Conservation (phyloP, 37 sponge, comb jelly and placozoan species). For the Axinella damicornis region DNA sequence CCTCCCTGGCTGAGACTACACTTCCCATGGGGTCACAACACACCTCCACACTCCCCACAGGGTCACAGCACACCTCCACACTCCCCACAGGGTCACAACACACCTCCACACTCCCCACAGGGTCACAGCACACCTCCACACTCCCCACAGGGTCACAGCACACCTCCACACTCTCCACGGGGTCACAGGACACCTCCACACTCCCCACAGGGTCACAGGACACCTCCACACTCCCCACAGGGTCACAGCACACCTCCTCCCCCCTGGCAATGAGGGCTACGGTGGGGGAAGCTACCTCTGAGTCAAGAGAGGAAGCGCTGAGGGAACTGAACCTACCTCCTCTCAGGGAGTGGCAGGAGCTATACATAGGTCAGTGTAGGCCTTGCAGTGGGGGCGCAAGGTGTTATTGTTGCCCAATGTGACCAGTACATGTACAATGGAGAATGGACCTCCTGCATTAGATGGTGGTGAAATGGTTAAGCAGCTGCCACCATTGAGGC, state of each 20-base stretch:
- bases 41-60: not conserved
- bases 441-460: not conserved
- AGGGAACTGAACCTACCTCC: conserved; percentile 8
- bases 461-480: conserved; percentile 9
- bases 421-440: too few relatives aligned
- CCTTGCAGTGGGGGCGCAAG: too few relatives aligned
- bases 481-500: conserved; percentile 24
- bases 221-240: not conserved
- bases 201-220: not conserved
- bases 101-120: not conserved
- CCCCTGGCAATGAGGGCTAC: not conserved
- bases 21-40: not conserved
- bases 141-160: not conserved
- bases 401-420: too few relatives aligned
- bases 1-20: too few relatives aligned
- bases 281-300: not conserved
- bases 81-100: not conserved
- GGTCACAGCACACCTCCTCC: not conserved
- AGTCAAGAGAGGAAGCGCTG: not conserved
- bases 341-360: not conserved
- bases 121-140: too few relatives aligned
- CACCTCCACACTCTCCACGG: not conserved
- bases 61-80: too few relatives aligned
- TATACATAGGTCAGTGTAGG: too few relatives aligned
- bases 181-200: too few relatives aligned